Percentiles rank a stretch among this genome's conserved stretches.
phyloP scores from a whole-genome alignment of 2,797 vertebrate genomes.

The Gymnoscopelus braueri region DNA sequence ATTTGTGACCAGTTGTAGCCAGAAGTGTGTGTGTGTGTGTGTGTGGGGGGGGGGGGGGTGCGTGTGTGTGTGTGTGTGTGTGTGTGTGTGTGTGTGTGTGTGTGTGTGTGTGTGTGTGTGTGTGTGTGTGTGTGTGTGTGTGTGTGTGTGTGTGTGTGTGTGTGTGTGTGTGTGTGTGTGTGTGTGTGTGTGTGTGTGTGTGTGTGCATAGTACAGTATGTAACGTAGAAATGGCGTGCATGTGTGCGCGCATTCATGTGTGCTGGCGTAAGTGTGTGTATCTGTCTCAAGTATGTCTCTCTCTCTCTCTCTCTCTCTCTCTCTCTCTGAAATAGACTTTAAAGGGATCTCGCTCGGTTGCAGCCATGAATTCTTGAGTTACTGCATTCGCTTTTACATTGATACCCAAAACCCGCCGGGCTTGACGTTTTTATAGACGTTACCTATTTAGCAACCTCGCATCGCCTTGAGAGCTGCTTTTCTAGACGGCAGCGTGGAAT shows the following conservation, averaged over 20 bases:
- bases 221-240: neutral
- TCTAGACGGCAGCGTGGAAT: neutral
- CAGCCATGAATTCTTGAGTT: slow-evolving; percentile 35
- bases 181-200: neutral
- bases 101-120: neutral
- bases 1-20: neutral
- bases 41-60: no score
- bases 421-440: slow-evolving; percentile 50
- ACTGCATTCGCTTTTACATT: slow-evolving; percentile 37
- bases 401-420: slow-evolving; percentile 33
- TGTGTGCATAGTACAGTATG: neutral
- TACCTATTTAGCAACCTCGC: slow-evolving; percentile 45
- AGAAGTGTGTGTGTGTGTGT: neutral
- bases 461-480: neutral
- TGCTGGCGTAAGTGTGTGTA: neutral
- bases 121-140: neutral
- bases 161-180: neutral
- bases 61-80: neutral
- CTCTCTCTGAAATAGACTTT: slow-evolving; percentile 59
- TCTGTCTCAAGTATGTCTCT: neutral
- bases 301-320: no score
- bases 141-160: neutral
- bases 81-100: neutral
- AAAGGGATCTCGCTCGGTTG: slow-evolving; percentile 37
- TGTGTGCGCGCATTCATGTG: neutral